phyloP scores from a whole-genome alignment of 1,140 invertebrate species.

The Macrostomum lignano region DNA sequence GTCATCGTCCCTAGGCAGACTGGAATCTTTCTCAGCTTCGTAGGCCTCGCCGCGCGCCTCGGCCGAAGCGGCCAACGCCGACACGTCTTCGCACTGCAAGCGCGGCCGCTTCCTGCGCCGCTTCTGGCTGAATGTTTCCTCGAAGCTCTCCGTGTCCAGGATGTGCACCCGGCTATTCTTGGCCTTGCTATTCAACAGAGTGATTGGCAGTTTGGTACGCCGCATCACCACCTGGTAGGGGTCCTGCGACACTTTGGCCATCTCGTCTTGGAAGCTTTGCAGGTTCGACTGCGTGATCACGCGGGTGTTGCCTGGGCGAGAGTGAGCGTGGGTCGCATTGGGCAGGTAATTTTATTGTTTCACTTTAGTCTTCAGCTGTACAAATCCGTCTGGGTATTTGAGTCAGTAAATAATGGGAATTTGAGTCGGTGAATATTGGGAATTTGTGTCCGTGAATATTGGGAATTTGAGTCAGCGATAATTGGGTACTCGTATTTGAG shows the following conservation, averaged over 20 bases:
- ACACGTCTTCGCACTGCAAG: constrained; percentile 35
- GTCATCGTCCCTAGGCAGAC: constrained; percentile 35
- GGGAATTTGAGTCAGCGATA: no score
- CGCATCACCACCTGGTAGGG: constrained; percentile 92
- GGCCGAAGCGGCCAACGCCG: constrained; percentile 12
- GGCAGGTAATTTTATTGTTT: constrained; percentile 7
- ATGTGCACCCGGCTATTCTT: constrained; percentile 64
- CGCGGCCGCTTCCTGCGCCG: constrained; percentile 64
- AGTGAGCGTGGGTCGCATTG: constrained; percentile 1
- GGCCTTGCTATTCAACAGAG: constrained; percentile 64
- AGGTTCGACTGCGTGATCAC: constrained; percentile 63
- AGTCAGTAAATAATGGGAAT: neutral
- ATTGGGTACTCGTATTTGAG: no score
- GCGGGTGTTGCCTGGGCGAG: constrained; percentile 31
- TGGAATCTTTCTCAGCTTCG: constrained; percentile 44
- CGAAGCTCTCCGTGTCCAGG: constrained; percentile 71
- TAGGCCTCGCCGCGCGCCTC: constrained; percentile 36
- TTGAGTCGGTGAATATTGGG: neutral
- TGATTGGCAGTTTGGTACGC: constrained; percentile 69
- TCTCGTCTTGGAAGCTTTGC: constrained; percentile 83
- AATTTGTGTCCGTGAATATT: no score
- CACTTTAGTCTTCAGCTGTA: neutral
- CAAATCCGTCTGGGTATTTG: constrained; percentile 3
- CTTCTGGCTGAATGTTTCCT: constrained; percentile 74
- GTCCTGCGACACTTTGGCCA: constrained; percentile 68